phyloP scores from a whole-genome alignment of 37 sponge, comb jelly and placozoan genomes.

The Mnemiopsis leidyi region DNA sequence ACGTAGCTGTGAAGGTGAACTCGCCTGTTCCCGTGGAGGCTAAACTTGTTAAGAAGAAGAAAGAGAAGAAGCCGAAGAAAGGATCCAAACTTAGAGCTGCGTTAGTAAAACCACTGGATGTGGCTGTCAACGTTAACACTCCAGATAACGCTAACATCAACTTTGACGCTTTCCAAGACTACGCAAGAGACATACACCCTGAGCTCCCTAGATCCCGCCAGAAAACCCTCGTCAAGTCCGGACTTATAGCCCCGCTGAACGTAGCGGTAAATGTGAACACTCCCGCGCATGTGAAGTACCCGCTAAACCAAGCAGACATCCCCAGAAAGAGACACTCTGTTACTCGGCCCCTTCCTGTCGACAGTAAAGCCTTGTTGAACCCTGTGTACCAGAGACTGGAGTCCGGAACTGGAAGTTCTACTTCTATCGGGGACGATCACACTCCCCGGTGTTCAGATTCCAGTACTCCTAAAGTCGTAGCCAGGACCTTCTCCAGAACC shows the following conservation, averaged over 20 bases:
- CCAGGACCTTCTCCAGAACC: background rate
- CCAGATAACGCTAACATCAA: slow-evolving; percentile 7
- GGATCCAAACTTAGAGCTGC: background rate
- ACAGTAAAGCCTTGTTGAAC: background rate
- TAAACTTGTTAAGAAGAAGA: slow-evolving; percentile 23
- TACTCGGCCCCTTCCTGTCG: background rate
- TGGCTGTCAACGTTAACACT: slow-evolving; percentile 54
- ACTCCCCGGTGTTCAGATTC: background rate
- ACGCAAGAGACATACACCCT: background rate
- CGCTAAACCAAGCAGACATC: background rate
- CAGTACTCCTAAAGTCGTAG: background rate
- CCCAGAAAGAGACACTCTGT: background rate
- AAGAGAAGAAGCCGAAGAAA: background rate
- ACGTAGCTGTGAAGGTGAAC: slow-evolving; percentile 58
- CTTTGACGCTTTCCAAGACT: slow-evolving; percentile 35
- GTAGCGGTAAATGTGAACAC: slow-evolving; percentile 57
- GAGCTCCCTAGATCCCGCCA: background rate
- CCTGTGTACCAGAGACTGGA: background rate
- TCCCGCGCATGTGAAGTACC: background rate
- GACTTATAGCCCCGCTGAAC: slow-evolving; percentile 5
- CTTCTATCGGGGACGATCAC: background rate
- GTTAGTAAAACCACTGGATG: background rate
- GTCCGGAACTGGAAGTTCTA: background rate
- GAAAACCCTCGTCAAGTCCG: background rate
- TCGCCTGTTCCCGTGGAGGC: slow-evolving; percentile 4